Conservation (phyloP, 2,797 vertebrate genomes). For the Tiaroga cobitis region DNA sequence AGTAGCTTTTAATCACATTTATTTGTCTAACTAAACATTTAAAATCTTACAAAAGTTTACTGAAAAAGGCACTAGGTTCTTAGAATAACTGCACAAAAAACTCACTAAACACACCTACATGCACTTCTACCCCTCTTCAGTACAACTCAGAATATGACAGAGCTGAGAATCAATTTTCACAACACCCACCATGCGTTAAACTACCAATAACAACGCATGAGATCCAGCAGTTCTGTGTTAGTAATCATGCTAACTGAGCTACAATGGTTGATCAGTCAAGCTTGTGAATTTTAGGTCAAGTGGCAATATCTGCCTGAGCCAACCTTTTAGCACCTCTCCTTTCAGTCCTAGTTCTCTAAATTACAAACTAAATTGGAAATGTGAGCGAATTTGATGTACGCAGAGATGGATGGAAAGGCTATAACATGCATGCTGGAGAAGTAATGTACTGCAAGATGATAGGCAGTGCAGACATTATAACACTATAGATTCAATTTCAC, state of each 20-base stretch:
- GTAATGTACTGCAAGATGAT: neutral
- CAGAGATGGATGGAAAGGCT: neutral
- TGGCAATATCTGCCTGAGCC: conserved; percentile 25
- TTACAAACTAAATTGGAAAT: conserved; percentile 15
- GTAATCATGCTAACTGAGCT: conserved; percentile 9
- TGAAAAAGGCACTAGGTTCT: neutral
- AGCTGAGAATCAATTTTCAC: conserved; percentile 1
- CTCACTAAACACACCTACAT: conserved; percentile 13
- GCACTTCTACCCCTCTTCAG: neutral
- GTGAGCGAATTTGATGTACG: neutral
- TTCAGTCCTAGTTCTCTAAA: conserved; percentile 10
- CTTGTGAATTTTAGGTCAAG: conserved; percentile 33
- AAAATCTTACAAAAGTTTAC: neutral
- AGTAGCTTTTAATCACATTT: neutral
- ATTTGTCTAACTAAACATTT: neutral
- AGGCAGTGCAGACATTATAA: neutral
- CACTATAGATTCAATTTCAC: neutral
- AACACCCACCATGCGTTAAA: conserved; percentile 34
- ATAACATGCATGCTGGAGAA: neutral
- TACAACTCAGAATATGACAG: neutral
- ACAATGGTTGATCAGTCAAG: conserved; percentile 14
- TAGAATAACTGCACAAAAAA: neutral
- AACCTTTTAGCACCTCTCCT: conserved; percentile 20
- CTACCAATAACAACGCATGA: conserved; percentile 13
- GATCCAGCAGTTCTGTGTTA: conserved; percentile 1